Evolutionary conservation across 2,113 vertebrate species (phyloP), one percentile per base, ranked within the genome.

Genomic region (Calyptomena viridis): DNA sequence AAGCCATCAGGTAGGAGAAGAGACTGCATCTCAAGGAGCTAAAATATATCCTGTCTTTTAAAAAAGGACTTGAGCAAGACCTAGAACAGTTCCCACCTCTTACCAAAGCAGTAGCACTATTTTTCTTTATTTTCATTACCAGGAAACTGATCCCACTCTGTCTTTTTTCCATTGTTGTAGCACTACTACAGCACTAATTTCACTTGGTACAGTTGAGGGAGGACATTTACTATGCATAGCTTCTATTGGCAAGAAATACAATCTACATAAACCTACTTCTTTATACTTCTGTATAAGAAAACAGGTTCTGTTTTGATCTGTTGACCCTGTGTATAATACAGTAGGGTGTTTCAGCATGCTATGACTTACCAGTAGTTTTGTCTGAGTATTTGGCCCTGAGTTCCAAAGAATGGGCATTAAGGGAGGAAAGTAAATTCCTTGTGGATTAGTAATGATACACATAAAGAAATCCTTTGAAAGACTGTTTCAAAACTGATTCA

Each of bases 1-100:
- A 84, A 87, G 80, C 88, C 83, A 90, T 92, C 89, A 94, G 58
- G 58, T 94, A 76, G 68, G 77, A 92, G n/a, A 79, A 94, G 33
- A 72, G 49, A 52, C 79, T 93, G 44, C 3, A 2, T 84, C 47
- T 85, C 56, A 56, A 75, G 72, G 52, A 53, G 31, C 76, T 96
- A 63, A 93, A 74, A 67, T 72, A 46, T 7, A 60, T 46, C 11
- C 59, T 92, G 44, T 50, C 47, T 82, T 79, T 46, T 59, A 71
- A 82, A 21, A 77, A 22, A 78, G 56, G 52, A 84, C 64, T 90
- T 46, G 23, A 84, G 53, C 53, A 60, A 69, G 75, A 86, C 56
- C 28, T 60, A 46, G 4, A 88, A 46, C 39, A 47, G 56, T 89
- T 84, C 58, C 47, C 47, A 67, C 47, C 47, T 89, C 60, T 96